Evolutionary conservation across 2,888 invertebrate genomes (phyloP), one percentile per base, ranked within the genome.

Genomic region (Lydus trimaculatus): DNA sequence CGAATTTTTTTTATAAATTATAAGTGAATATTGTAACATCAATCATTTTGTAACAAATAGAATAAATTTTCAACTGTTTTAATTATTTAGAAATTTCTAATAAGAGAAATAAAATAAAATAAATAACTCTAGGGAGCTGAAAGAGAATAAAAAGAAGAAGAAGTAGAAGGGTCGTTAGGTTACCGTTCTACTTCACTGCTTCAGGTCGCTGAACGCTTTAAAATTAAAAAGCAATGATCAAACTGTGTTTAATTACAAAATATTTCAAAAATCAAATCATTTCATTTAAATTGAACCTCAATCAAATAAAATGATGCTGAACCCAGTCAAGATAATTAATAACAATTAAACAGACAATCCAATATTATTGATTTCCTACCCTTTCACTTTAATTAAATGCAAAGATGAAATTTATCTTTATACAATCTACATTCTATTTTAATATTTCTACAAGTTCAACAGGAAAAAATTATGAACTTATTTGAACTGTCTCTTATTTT

Each of bases 381-480:
- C 43, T 43, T 43, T 43, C 43, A 43, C 43, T 43, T 43, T 43
- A 43, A 43, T 43, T 43, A 43, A n/a, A 43, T 43, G 43, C 43
- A 43, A 36, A 43, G n/a, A 43, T 17, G 17, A 17, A 43, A 17
- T 43, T n/a, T 43, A 43, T 43, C 43, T 43, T 43, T n/a, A 6
- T 8, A 17, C 33, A 33, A 33, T 33, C n/a, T 43, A 43, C 17
- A 43, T n/a, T 43, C 43, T 43, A 43, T 1, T 63, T 13, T 52
- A 33, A 15, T 63, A 4, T 63, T 58, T 58, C 59, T 63, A 60
- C 60, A 67, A 72, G 62, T 63, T 61, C 65, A 65, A 61, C 60
- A 70, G 23, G 5, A 43, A 43, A 52, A 11, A 52, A 69, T n/a
- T n/a, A n/a, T 74, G 76, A 76, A 76, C 75, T 76, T 72, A 43